Base-by-base conservation (phyloP, 2,113 vertebrate species). In the Zapus hudsonius region DNA sequence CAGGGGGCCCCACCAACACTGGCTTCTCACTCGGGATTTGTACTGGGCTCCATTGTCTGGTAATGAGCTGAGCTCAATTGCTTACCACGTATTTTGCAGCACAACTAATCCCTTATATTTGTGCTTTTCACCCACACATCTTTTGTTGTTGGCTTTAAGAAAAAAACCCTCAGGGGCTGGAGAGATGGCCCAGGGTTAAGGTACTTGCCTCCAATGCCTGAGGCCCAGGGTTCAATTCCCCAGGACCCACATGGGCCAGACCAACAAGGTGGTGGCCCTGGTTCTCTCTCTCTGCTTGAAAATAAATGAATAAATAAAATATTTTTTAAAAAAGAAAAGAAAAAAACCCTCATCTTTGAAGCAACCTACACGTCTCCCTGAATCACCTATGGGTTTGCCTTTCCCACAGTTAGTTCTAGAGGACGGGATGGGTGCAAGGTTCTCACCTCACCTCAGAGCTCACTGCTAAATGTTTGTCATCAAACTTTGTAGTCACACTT, bases 101-200 rank as follows among this genome's bases (percentile, higher is more conserved):
- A 90, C 57, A 96, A 93, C 95, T 91, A 97, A 95, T 82, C 91
- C 90, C 89, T 95, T 87, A 75, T 72, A 83, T 90, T 96, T 96
- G 93, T 96, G 87, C 82, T 91, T 94, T 82, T 91, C 93, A 96
- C 87, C 94, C 95, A 94, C 93, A 76, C 38, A 82, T 47, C 75
- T 89, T 90, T 91, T 72, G 88, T 81, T 96, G 72, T 94, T 95
- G 94, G 91, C 75, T 85, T 84, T 57, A 70, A 52, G 75, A 52
- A 22, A 2, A n/a, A n/a, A n/a, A n/a, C n/a, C n/a, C n/a, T n/a
- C n/a, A n/a, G n/a, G n/a, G n/a, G n/a, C n/a, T n/a, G n/a, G n/a
- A n/a, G n/a, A n/a, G n/a, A n/a, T n/a, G n/a, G n/a, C n/a, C n/a
- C n/a, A n/a, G n/a, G n/a, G n/a, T n/a, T n/a, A n/a, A n/a, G n/a